These are phyloP conservation scores for Lordiphosa fenestrarum DNA, from an alignment of 2,888 invertebrate genomes.

Conservation along the genomic window DNA sequence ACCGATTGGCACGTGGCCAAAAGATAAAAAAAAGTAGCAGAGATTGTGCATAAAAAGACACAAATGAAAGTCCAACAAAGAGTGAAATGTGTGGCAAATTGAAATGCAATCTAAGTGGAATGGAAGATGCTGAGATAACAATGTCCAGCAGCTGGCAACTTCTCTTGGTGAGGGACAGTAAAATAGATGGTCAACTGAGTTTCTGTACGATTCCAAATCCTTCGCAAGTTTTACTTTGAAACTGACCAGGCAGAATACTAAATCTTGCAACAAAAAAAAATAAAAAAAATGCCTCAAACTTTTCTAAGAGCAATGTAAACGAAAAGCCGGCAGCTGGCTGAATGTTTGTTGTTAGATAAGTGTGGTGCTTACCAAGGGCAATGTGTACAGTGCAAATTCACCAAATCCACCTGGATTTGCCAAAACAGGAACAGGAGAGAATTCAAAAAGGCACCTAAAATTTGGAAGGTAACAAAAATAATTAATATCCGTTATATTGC, in stretches of 20 bases:
- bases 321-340: constrained; percentile 8
- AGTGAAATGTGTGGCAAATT: constrained; percentile 28
- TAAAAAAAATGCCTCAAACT: constrained; percentile 2
- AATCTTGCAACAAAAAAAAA: constrained; percentile 13
- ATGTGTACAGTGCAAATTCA: too few relatives aligned
- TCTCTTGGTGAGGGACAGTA: constrained; percentile 3
- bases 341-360: not conserved
- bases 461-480: too few relatives aligned
- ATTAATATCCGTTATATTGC: too few relatives aligned
- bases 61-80: constrained; percentile 1
- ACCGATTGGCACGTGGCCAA: constrained; percentile 7
- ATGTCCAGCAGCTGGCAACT: constrained; percentile 28
- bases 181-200: not conserved
- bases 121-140: constrained; percentile 7
- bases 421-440: too few relatives aligned
- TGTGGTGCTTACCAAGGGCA: too few relatives aligned
- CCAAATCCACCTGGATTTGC: too few relatives aligned
- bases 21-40: not conserved
- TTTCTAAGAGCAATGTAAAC: constrained; percentile 21
- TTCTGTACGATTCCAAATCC: constrained; percentile 1
- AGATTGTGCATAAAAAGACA: not conserved
- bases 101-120: constrained; percentile 18
- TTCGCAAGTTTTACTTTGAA: constrained; percentile 19
- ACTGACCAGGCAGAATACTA: constrained; percentile 20
- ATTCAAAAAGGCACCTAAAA: too few relatives aligned